These are phyloP conservation scores for Camponotus fellah DNA, from an alignment of 2,888 invertebrate species.

Conservation along the genomic window DNA sequence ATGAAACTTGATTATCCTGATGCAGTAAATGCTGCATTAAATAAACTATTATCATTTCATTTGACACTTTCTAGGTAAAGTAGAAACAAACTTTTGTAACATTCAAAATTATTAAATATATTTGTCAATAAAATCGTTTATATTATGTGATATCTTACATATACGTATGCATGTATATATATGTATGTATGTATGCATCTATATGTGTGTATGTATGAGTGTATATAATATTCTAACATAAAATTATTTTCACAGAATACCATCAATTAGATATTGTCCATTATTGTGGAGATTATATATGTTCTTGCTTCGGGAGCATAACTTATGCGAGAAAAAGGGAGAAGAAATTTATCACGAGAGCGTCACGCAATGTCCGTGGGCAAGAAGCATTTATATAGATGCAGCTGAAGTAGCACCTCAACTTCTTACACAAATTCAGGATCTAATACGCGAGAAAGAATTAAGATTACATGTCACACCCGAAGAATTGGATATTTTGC, in stretches of 20 bases:
- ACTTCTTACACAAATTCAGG: constrained; percentile 89
- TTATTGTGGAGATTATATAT: constrained; percentile 89
- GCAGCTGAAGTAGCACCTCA: constrained; percentile 89
- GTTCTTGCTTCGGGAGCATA: constrained; percentile 87
- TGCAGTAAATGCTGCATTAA: constrained; percentile 76
- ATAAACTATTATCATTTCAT: constrained; percentile 81
- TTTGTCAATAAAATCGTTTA: background rate
- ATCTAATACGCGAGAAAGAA: constrained; percentile 92
- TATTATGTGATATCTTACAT: background rate
- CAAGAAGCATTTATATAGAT: constrained; percentile 88
- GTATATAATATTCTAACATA: background rate
- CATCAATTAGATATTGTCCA: constrained; percentile 86
- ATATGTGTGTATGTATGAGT: no score
- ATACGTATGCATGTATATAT: background rate
- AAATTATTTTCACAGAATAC: constrained; percentile 66
- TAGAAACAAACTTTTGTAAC: constrained; percentile 9
- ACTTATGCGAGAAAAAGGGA: constrained; percentile 82
- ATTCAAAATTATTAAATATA: constrained; percentile 14
- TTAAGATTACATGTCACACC: constrained; percentile 92
- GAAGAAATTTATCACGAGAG: constrained; percentile 83
- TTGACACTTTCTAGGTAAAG: constrained; percentile 78
- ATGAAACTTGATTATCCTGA: constrained; percentile 10
- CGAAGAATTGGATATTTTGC: constrained; percentile 91
- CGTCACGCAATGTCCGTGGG: constrained; percentile 83
- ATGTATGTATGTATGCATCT: background rate